Evolutionary conservation across 2,888 invertebrate genomes (phyloP), one percentile per base, ranked within the genome.

Genomic region (Antheraea yamamai): DNA sequence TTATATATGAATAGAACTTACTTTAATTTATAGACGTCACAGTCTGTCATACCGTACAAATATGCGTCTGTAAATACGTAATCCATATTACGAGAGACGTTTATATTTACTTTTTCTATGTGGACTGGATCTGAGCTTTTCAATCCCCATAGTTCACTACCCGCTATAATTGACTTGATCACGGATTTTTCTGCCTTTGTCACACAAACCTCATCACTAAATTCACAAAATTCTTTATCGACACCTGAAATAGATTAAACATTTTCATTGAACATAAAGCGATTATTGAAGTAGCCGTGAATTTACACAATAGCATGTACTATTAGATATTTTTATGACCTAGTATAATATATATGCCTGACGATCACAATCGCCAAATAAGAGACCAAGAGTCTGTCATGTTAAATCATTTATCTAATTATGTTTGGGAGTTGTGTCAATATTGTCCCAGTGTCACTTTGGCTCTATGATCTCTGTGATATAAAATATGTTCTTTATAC

Each of bases 71-170:
- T 58, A 0, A 80, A 75, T 1, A 23, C 26, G 7, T 51, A 77
- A 75, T 6, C 74, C 75, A 16, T 77, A 61, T n/a, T 10, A 66
- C 74, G 35, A 0, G 75, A 74, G 1, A 73, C 30, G 51, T 75
- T 72, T 26, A 52, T 75, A 14, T 51, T 35, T 12, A 80, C 30
- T 55, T 39, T 47, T 16, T 75, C 74, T 18, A 75, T n/a, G 3
- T 51, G 35, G 26, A 80, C 18, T 35, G 80, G 80, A 61, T 80
- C 80, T 4, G 75, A 80, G 14, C 75, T 51, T n/a, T 76, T 72
- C 30, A 80, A 73, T 66, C 76, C 78, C 51, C 70, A 64, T n/a
- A 4, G 18, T 52, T 51, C 2, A 72, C 74, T 30, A 26, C 80
- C 80, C 4, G 47, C 61, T 7, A 78, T 75, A 39, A 80, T 61